Percentiles rank a stretch among this genome's conserved stretches.
Conservation (phyloP, 2,797 vertebrate genomes). For the Microctenopoma stevenorrisi region DNA sequence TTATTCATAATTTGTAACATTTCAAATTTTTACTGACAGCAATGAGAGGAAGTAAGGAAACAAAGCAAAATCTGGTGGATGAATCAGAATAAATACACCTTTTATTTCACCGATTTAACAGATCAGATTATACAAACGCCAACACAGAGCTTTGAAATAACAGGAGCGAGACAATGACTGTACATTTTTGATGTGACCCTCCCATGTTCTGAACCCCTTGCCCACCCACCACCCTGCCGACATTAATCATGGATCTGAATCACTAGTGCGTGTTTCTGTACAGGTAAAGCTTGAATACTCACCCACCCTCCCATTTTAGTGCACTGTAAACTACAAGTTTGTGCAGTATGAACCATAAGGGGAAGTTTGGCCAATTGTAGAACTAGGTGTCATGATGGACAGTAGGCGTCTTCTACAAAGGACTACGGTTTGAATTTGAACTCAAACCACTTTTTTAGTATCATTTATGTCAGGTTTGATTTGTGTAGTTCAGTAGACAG, state of each 20-base stretch:
- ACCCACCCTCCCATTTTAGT: conserved; percentile 46
- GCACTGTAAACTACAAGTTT: conserved; percentile 51
- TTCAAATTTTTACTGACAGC: neutral
- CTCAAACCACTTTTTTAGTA: conserved; percentile 7
- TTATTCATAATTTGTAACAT: neutral
- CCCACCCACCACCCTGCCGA: conserved; percentile 37
- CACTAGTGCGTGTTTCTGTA: conserved; percentile 72
- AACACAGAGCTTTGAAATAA: conserved; percentile 85
- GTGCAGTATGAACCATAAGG: conserved; percentile 29
- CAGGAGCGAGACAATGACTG: conserved; percentile 82
- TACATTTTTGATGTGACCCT: conserved; percentile 78
- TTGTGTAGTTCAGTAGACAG: conserved; percentile 47
- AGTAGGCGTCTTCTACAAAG: conserved; percentile 26
- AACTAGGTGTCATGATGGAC: conserved; percentile 28
- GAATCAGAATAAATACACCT: conserved; percentile 88
- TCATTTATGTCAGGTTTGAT: conserved; percentile 39
- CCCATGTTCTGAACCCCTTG: conserved; percentile 40
- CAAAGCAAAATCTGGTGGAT: conserved; percentile 45
- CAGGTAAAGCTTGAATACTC: conserved; percentile 74
- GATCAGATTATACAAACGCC: conserved; percentile 87
- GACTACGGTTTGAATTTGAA: conserved; percentile 31
- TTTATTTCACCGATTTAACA: conserved; percentile 86
- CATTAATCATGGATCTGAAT: conserved; percentile 68
- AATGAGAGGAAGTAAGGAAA: conserved; percentile 1
- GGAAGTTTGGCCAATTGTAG: conserved; percentile 48